Percentiles rank a stretch among this genome's conserved stretches.
Conservation (phyloP, 1,140 invertebrate species). For the Drosophila asahinai region DNA sequence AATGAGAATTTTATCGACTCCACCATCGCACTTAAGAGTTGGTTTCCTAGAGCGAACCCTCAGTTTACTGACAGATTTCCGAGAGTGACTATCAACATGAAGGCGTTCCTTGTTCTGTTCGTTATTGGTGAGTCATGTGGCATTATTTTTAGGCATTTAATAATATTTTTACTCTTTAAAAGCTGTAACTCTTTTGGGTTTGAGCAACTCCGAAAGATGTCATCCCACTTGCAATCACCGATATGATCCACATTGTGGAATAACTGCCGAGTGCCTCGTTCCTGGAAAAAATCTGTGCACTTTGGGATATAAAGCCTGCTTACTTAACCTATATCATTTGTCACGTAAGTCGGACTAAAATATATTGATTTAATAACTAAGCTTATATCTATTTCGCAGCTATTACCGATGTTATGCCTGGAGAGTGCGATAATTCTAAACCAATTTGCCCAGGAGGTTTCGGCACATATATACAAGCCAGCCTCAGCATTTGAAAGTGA, state of each 20-base stretch:
- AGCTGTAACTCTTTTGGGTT: background rate
- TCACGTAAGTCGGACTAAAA: background rate
- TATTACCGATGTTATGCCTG: background rate
- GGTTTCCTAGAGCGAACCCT: background rate
- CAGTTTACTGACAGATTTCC: background rate
- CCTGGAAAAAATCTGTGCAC: background rate
- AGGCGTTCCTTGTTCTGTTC: background rate
- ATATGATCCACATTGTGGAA: background rate
- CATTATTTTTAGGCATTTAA: background rate
- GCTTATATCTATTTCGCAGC: background rate
- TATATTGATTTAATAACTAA: too few relatives aligned
- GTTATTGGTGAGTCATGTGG: background rate
- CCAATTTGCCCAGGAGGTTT: background rate
- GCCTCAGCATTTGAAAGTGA: background rate
- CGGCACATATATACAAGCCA: too few relatives aligned
- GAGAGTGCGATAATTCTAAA: background rate
- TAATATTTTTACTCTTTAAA: background rate
- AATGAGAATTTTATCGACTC: background rate
- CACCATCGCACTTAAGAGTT: background rate
- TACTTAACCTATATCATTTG: background rate
- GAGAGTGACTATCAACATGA: background rate
- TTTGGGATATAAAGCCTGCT: background rate
- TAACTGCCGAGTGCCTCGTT: background rate
- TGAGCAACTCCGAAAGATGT: background rate
- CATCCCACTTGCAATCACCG: background rate